phyloP scores from a whole-genome alignment of 2,113 vertebrate species.

The Dasyornis broadbenti region DNA sequence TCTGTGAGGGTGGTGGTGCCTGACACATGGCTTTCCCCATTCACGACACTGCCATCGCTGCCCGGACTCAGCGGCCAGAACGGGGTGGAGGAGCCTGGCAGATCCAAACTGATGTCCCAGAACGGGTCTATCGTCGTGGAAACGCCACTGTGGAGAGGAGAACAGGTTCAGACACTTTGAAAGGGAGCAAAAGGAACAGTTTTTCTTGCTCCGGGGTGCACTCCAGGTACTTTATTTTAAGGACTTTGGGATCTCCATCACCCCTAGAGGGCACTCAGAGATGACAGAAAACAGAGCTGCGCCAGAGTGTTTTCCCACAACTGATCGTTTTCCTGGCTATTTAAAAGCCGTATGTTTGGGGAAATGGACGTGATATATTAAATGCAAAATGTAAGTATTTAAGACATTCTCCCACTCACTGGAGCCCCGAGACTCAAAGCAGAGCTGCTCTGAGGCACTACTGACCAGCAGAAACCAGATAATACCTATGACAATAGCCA shows the following conservation, averaged over 20 bases:
- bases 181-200: background rate
- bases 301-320: background rate
- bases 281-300: background rate
- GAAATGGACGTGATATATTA: background rate
- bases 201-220: background rate
- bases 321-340: background rate
- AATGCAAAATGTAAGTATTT: background rate
- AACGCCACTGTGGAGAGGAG: slow-evolving; percentile 79
- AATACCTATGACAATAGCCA: background rate
- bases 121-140: slow-evolving; percentile 99
- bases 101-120: slow-evolving; percentile 98
- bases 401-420: background rate
- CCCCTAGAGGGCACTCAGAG: slow-evolving; percentile 5
- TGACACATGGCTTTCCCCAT: slow-evolving; percentile 89
- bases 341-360: background rate
- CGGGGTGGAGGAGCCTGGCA: slow-evolving; percentile 94
- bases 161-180: background rate
- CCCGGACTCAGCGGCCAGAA: slow-evolving; percentile 98
- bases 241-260: background rate
- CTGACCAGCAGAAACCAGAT: background rate
- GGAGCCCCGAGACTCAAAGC: background rate
- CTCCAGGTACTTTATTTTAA: background rate
- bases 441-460: background rate
- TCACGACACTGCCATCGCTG: slow-evolving; percentile 88
- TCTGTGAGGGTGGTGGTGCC: slow-evolving; percentile 97